These are phyloP conservation scores for Actinia tenebrosa DNA, from an alignment of 64 coral and sea anemone species.

Conservation along the genomic window DNA sequence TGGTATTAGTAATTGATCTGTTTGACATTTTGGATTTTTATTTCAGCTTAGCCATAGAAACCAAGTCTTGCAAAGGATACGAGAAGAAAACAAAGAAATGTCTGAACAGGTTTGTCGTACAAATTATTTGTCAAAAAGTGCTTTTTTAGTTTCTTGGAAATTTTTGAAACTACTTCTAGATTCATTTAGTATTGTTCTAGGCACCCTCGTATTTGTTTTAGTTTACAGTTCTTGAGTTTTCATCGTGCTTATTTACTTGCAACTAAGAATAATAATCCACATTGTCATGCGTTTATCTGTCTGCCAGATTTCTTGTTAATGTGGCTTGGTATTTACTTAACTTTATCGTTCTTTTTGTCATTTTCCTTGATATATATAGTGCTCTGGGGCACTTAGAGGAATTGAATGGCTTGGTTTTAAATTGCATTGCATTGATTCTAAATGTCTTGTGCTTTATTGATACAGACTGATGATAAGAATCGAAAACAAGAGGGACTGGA, in stretches of 20 bases:
- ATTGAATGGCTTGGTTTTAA: background rate
- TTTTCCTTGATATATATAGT: too few species aligned
- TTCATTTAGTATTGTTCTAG: background rate
- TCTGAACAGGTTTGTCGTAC: constrained; percentile 20
- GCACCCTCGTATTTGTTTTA: background rate
- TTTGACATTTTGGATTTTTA: background rate
- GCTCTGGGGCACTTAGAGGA: background rate
- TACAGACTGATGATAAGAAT: constrained; percentile 64
- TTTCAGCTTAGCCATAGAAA: constrained; percentile 54
- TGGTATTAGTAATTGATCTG: background rate
- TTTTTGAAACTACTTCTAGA: background rate
- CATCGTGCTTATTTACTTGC: background rate
- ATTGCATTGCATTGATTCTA: background rate
- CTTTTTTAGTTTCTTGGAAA: too few species aligned
- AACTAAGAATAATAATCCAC: background rate
- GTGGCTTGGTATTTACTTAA: background rate
- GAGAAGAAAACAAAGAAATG: constrained; percentile 55
- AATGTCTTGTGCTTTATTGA: background rate
- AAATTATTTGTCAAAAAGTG: background rate
- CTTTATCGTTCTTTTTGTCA: too few species aligned
- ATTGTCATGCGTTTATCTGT: background rate
- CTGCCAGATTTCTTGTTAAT: background rate
- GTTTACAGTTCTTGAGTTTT: background rate
- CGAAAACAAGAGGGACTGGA: constrained; percentile 61
- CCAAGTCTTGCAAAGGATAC: constrained; percentile 40